phyloP scores from a whole-genome alignment of 2,797 vertebrate genomes.

The Acipenser transmontanus region DNA sequence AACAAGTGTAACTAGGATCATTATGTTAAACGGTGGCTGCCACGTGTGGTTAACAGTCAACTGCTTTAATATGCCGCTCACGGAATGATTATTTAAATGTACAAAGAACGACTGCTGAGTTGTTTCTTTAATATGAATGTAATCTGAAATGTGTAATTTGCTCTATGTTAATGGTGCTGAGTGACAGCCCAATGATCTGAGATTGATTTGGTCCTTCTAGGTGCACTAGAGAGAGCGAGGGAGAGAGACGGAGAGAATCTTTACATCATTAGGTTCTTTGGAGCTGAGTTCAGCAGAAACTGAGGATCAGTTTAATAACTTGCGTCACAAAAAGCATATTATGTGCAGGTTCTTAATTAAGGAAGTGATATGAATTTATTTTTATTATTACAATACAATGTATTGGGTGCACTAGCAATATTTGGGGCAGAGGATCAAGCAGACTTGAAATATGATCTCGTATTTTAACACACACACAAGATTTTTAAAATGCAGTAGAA shows the following conservation, averaged over 20 bases:
- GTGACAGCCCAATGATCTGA: slow-evolving; percentile 38
- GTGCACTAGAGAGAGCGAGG: slow-evolving; percentile 34
- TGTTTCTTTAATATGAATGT: slow-evolving; percentile 55
- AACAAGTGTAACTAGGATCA: slow-evolving; percentile 63
- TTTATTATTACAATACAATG: slow-evolving; percentile 12
- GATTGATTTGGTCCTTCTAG: slow-evolving; percentile 38
- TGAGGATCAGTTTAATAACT: slow-evolving; percentile 35
- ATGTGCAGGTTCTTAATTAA: slow-evolving; percentile 40
- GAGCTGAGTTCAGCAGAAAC: slow-evolving; percentile 25
- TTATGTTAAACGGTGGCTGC: slow-evolving; percentile 56
- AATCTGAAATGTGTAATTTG: slow-evolving; percentile 53
- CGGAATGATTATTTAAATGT: slow-evolving; percentile 26
- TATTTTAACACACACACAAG: no score
- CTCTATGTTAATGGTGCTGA: slow-evolving; percentile 48
- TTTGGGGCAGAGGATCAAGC: no score
- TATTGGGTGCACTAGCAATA: no score
- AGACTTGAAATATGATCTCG: no score
- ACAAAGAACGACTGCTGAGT: slow-evolving; percentile 22
- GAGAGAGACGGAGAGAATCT: slow-evolving; percentile 12
- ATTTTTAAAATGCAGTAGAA: no score
- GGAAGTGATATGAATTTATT: slow-evolving; percentile 35
- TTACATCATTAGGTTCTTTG: slow-evolving; percentile 8
- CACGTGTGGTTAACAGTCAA: slow-evolving; percentile 42
- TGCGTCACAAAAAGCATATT: slow-evolving; percentile 40
- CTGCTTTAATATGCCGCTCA: slow-evolving; percentile 23